phyloP scores from a whole-genome alignment of 2,888 invertebrate genomes.

The Macrophya annulata region DNA sequence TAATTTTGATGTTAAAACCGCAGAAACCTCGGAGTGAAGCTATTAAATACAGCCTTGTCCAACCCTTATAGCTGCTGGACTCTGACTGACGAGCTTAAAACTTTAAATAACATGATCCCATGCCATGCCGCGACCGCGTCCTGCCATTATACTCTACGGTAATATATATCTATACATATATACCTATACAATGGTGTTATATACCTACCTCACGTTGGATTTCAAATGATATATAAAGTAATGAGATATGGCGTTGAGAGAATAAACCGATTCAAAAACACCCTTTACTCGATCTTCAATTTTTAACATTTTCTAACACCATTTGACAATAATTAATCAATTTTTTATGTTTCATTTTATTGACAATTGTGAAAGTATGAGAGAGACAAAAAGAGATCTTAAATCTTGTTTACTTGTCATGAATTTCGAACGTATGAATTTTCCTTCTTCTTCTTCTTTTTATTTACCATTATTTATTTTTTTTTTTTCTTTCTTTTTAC shows the following conservation, averaged over 20 bases:
- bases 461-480: background rate
- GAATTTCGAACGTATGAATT: background rate
- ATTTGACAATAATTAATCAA: background rate
- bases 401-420: background rate
- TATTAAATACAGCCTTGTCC: constrained; percentile 43
- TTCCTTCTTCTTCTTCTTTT: background rate
- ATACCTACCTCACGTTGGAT: background rate
- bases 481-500: background rate
- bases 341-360: too few species aligned
- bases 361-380: too few species aligned
- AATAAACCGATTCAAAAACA: background rate
- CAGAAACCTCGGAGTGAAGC: constrained; percentile 63
- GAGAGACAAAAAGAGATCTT: background rate
- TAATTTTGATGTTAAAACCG: constrained; percentile 72
- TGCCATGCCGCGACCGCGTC: constrained; percentile 63
- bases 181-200: background rate
- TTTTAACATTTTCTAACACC: too few species aligned
- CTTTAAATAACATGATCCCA: constrained; percentile 71
- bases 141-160: background rate
- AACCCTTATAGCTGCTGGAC: background rate
- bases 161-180: background rate
- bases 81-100: constrained; percentile 57
- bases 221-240: background rate
- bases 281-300: too few species aligned
- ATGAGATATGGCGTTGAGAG: background rate